Evolutionary conservation across 2,888 invertebrate species (phyloP), one percentile per base, ranked within the genome.

Genomic region (Erebia aethiops): DNA sequence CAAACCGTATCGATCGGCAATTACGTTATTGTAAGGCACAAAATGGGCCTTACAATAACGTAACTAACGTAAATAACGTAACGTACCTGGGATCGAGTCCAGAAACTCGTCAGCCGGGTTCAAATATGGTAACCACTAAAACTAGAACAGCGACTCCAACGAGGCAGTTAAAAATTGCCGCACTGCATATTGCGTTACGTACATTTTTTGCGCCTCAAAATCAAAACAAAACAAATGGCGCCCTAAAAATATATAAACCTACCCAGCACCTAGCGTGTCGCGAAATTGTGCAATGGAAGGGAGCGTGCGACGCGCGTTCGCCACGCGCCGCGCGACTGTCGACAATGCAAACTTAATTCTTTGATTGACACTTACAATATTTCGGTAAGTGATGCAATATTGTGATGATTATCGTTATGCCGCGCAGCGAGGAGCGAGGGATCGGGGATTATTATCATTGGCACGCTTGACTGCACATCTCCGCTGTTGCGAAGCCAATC

Each of bases 351-450:
- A 87, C 89, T 89, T 93, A 94, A 94, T 94, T 92, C 90, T 87
- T 89, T 94, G 94, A 94, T 94, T 94, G 94, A 94, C 94, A 92
- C 89, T 93, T 93, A 93, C 93, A 94, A 93, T 93, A 94, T 94
- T 92, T 91, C 91, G 88, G 89, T 92, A 92, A 94, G 92, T 93
- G 93, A 94, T 89, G 94, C 94, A 93, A 94, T 93, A 93, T 92
- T 92, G 89, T 87, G 93, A 93, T 93, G 89, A 92, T 92, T 92
- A 93, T 93, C 92, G 84, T 77, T 76, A 77, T 77, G 76, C 77
- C 76, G 77, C 81, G 80, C 80, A 78, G 81, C 77, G 80, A 77
- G 79, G 79, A 78, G 81, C 80, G 81, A 77, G 80, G 80, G 81
- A 79, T 80, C 82, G 77, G 79, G 80, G 81, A 80, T 80, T 82